Conservation (phyloP, 2,888 invertebrate genomes). For the Drosophila birchii region DNA sequence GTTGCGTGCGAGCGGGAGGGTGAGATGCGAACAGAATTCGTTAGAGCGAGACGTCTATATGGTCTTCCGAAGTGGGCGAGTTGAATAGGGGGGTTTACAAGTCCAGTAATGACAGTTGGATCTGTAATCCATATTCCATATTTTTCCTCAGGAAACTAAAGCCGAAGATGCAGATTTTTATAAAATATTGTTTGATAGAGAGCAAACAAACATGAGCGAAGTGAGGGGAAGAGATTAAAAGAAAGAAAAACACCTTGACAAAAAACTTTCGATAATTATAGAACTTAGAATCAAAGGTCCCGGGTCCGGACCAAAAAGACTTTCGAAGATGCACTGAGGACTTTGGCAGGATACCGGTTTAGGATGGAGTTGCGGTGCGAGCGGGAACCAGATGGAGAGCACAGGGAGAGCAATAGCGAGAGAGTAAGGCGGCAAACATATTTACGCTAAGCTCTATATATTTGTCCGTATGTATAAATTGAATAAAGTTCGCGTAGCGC, state of each 20-base stretch:
- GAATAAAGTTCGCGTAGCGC: constrained; percentile 50
- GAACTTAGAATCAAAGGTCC: constrained; percentile 21
- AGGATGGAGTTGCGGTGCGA: constrained; percentile 16
- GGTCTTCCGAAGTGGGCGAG: background rate
- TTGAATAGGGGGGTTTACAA: background rate
- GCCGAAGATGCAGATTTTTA: background rate
- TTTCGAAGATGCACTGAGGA: constrained; percentile 33
- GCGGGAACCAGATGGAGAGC: constrained; percentile 23
- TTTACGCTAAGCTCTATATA: constrained; percentile 26
- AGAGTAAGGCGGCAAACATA: constrained; percentile 31
- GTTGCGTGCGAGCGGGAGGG: constrained; percentile 27
- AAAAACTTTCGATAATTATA: constrained; percentile 18
- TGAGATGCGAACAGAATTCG: background rate
- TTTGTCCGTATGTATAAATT: constrained; percentile 32
- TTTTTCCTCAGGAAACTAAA: background rate
- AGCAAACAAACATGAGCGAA: background rate
- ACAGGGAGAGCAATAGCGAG: constrained; percentile 18
- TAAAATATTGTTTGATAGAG: background rate
- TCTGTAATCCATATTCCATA: background rate
- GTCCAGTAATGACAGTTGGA: background rate
- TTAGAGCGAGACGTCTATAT: constrained; percentile 35
- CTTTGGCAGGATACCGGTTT: constrained; percentile 74
- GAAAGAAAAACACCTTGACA: background rate
- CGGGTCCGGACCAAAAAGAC: constrained; percentile 12
- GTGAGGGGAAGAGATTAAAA: background rate